Evolutionary conservation across 30 jellyfish, hydroid and myxozoan genomes (phyloP).

Genomic region (Clytia hemisphaerica): DNA sequence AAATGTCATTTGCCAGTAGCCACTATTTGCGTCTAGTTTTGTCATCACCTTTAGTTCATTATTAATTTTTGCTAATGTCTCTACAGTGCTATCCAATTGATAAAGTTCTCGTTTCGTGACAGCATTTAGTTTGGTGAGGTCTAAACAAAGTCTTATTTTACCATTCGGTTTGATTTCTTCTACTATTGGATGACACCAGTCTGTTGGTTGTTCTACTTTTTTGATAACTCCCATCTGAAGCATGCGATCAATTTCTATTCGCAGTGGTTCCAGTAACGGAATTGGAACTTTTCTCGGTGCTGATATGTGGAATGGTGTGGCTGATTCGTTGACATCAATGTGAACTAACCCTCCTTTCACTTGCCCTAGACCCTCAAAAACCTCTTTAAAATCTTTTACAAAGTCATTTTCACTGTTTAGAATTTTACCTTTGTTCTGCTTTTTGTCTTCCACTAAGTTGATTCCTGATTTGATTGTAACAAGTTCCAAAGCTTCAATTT

Average conservation of each 20-base stretch:
- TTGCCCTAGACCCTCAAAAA: slow-evolving; percentile 20
- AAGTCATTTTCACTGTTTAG: no score
- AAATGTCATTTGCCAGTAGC: slow-evolving; percentile 51
- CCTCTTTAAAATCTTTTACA: not conserved
- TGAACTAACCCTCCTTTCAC: slow-evolving; percentile 28
- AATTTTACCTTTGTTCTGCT: no score
- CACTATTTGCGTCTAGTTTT: slow-evolving; percentile 54
- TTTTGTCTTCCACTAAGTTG: no score
- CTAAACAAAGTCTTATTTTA: slow-evolving; percentile 50
- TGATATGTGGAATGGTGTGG: slow-evolving; percentile 33
- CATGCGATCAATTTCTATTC: slow-evolving; percentile 47
- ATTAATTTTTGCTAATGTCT: slow-evolving; percentile 6
- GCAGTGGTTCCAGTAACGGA: slow-evolving; percentile 31
- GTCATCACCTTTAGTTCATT: slow-evolving; percentile 23
- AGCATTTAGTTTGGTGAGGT: slow-evolving; percentile 31
- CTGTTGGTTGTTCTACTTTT: slow-evolving; percentile 50
- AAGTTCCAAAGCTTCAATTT: no score
- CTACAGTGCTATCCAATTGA: slow-evolving; percentile 37
- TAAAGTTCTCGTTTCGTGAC: slow-evolving; percentile 38
- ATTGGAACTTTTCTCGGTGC: slow-evolving; percentile 51
- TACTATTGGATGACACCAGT: slow-evolving; percentile 57
- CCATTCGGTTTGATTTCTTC: slow-evolving; percentile 34
- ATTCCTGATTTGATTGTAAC: no score
- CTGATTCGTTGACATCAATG: slow-evolving; percentile 13
- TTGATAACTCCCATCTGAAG: slow-evolving; percentile 39